phyloP scores from a whole-genome alignment of 2,797 vertebrate species.

The Triplophysa bombifrons region DNA sequence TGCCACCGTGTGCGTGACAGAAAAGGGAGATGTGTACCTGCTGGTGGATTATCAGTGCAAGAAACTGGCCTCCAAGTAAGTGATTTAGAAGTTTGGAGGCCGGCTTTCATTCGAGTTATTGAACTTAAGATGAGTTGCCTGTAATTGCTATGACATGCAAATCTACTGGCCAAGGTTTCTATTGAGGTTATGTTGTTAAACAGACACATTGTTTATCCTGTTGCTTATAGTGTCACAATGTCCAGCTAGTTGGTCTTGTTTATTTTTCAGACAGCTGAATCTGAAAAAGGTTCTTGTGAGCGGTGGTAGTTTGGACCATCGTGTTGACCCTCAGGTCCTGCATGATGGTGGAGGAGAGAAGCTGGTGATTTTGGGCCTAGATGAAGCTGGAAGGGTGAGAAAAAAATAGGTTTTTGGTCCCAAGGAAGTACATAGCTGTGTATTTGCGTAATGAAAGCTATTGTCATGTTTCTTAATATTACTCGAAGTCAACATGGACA shows the following conservation, averaged over 20 bases:
- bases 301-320: constrained; percentile 90
- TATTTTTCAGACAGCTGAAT: constrained; percentile 85
- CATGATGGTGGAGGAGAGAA: constrained; percentile 88
- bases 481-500: too few relatives aligned
- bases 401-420: too few relatives aligned
- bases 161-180: background rate
- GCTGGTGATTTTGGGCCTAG: constrained; percentile 85
- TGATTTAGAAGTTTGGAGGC: constrained; percentile 19
- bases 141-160: background rate
- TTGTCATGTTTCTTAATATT: too few relatives aligned
- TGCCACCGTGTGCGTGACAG: constrained; percentile 90
- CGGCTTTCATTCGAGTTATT: background rate
- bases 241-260: background rate
- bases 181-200: background rate
- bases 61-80: constrained; percentile 94
- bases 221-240: background rate
- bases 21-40: constrained; percentile 93
- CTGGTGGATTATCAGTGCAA: constrained; percentile 96
- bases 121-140: background rate
- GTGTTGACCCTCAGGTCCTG: constrained; percentile 86
- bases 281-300: constrained; percentile 92
- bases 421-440: too few relatives aligned
- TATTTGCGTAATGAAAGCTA: too few relatives aligned
- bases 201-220: background rate
- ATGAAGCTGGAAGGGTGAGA: constrained; percentile 93